phyloP scores from a whole-genome alignment of 1,140 invertebrate genomes.

The Heliconius eleuchia region DNA sequence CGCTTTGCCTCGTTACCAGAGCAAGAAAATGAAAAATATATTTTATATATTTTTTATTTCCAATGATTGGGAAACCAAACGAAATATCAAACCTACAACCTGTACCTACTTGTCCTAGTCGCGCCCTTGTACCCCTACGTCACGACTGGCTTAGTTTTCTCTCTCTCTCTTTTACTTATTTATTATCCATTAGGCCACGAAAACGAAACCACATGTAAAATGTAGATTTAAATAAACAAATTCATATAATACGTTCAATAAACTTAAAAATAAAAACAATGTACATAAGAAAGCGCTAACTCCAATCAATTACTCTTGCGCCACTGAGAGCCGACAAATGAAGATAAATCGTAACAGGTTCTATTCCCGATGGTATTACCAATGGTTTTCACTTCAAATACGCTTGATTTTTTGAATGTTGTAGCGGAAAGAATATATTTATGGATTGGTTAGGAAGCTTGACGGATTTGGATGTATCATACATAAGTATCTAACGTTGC shows the following conservation, averaged over 20 bases:
- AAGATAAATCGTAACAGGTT: conserved; percentile 26
- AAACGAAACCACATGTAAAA: neutral
- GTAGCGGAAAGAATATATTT: neutral
- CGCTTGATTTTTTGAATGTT: conserved; percentile 2
- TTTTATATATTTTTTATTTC: too few species aligned
- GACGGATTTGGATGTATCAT: too few species aligned
- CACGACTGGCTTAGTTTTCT: too few species aligned
- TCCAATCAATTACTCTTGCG: conserved; percentile 22
- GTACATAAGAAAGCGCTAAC: neutral
- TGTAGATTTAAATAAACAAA: neutral
- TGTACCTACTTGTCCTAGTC: too few species aligned
- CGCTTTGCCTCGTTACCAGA: too few species aligned
- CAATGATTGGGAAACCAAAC: too few species aligned
- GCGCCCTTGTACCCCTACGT: too few species aligned
- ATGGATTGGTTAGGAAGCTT: neutral
- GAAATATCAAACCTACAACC: too few species aligned
- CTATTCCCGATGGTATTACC: conserved; percentile 18
- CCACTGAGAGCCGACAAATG: conserved; percentile 12
- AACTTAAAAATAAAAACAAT: neutral
- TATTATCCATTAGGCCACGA: too few species aligned
- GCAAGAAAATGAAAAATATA: too few species aligned
- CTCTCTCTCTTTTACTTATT: too few species aligned
- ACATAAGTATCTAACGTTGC: too few species aligned
- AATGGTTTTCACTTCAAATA: conserved; percentile 1
- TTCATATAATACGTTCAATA: neutral